These are phyloP conservation scores for Eulemur rubriventer DNA, from an alignment of 2,797 vertebrate genomes.

Conservation along the genomic window DNA sequence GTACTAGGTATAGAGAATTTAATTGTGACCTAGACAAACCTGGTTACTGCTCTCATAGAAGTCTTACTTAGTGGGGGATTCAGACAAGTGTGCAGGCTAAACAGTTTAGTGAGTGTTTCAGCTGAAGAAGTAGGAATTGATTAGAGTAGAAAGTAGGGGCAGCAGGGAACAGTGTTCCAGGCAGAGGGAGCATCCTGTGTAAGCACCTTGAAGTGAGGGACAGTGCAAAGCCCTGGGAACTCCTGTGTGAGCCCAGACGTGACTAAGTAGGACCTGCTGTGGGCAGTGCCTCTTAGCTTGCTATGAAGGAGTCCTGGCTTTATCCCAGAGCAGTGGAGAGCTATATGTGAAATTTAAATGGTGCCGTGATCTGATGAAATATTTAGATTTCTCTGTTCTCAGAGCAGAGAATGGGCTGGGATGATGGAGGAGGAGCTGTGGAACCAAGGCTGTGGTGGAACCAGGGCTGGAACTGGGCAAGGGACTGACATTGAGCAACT, in stretches of 20 bases:
- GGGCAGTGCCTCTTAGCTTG: background rate
- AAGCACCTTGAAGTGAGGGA: background rate
- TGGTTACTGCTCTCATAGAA: background rate
- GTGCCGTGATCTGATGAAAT: background rate
- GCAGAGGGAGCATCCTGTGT: background rate
- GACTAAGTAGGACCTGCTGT: background rate
- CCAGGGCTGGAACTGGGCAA: background rate
- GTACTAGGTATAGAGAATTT: background rate
- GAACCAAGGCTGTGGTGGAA: background rate
- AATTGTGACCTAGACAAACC: background rate
- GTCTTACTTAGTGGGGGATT: background rate
- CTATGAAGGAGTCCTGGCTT: background rate
- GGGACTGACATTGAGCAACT: background rate
- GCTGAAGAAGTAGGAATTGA: background rate
- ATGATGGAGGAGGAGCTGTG: background rate
- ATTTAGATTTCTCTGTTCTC: background rate
- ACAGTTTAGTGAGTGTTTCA: background rate
- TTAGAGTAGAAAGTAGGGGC: background rate
- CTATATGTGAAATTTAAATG: background rate
- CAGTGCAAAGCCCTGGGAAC: too few species aligned
- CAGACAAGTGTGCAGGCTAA: background rate
- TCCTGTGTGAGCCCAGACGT: fast-evolving
- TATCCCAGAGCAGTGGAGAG: background rate
- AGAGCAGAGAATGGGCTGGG: too few species aligned
- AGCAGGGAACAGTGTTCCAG: fast-evolving